Base-by-base conservation (phyloP, 2,797 vertebrate species). In the Centropyge bicolor region DNA sequence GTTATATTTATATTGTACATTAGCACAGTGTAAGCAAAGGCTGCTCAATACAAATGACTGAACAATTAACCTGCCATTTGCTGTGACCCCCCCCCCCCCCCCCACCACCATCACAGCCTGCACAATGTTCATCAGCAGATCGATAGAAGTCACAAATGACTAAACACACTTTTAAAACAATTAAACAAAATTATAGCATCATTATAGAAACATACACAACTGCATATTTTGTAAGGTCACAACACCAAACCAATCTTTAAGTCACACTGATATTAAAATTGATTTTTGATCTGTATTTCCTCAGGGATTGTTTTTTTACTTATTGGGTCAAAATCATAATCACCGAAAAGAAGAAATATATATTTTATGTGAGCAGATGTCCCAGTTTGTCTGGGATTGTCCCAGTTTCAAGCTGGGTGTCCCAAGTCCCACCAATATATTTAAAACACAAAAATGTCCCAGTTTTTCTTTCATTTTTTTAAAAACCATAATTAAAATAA, bases 41-140 rank as follows among this genome's bases (percentile, higher is more conserved):
- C 35, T 67, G 1, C 24, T 40, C 4, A 49, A 12, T 17, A 38
- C 20, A 60, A 69, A 74, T 45, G 8, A 22, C 27, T 51, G 9
- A 31, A 70, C 27, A 67, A 16, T 69, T 41, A 69, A n/a, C 38
- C 45, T 19, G 31, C 65, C 20, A 52, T 19, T 59, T 69, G 19
- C 43, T 62, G 57, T 43, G 36, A 43, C 45, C 56, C 59, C 17
- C 38, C 6, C 10, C 19, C 52, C 45, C 22, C 12, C n/a, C 12
- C n/a, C 52, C 45, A 35, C 12, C n/a, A 8, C n/a, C 40, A 60
- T 8, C 6, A 49, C 24, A 51, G 52, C 14, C 36, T 35, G 40
- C 36, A 51, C 24, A 72, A 4, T 9, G 19, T 49, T 46, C 8
- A 41, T 64, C 55, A 61, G 17, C 20, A 13, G 31, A 59, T 24